Conservation (phyloP, 2,113 vertebrate genomes). For the Melospiza georgiana region DNA sequence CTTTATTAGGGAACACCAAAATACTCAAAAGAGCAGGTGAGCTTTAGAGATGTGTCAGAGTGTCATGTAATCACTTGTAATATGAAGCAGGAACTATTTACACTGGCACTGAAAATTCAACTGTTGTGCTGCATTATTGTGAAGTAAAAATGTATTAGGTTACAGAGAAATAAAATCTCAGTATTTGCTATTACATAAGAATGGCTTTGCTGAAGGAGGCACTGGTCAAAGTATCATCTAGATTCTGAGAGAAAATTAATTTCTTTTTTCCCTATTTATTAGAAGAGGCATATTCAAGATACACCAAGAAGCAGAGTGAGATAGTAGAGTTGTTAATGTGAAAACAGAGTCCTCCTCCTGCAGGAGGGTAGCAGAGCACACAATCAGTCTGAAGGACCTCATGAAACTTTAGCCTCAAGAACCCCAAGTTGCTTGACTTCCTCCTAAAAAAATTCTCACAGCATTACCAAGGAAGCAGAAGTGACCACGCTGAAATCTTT, state of each 20-base stretch:
- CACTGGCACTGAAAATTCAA: background rate
- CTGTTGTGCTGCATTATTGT: background rate
- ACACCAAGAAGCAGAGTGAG: background rate
- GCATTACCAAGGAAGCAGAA: background rate
- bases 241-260: background rate
- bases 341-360: background rate
- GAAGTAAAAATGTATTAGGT: background rate
- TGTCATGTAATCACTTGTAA: background rate
- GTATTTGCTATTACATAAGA: background rate
- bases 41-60: background rate
- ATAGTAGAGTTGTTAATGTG: background rate
- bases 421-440: background rate
- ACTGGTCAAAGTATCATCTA: background rate
- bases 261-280: background rate
- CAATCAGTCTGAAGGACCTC: background rate
- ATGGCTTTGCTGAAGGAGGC: background rate
- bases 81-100: background rate
- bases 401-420: background rate
- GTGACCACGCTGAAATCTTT: background rate
- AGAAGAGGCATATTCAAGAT: background rate
- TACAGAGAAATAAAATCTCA: background rate
- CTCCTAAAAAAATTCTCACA: background rate
- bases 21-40: background rate
- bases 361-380: background rate
- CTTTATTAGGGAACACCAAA: background rate